Conservation (phyloP, 1,140 invertebrate genomes). For the Eupristina koningsbergeri region DNA sequence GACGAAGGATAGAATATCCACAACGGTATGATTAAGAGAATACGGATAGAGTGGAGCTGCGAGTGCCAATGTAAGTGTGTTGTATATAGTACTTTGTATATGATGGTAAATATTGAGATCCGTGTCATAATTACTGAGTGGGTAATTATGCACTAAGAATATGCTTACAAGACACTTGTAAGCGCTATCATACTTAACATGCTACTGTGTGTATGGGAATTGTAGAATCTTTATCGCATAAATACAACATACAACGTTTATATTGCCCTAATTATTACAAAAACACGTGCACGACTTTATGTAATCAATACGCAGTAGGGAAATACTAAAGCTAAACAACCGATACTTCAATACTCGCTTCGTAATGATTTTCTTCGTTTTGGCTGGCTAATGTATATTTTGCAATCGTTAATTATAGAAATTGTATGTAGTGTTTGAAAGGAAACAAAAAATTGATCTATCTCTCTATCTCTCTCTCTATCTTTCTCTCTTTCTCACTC, state of each 20-base stretch:
- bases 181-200: background rate
- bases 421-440: background rate
- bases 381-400: background rate
- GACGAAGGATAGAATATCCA: background rate
- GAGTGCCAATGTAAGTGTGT: no score
- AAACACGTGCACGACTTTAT: background rate
- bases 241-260: background rate
- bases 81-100: background rate
- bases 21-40: background rate
- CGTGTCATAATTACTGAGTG: background rate
- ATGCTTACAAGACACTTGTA: constrained; percentile 4
- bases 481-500: no score
- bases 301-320: background rate
- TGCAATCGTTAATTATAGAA: background rate
- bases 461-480: no score
- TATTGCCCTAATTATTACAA: background rate
- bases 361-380: background rate
- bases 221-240: background rate
- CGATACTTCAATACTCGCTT: background rate
- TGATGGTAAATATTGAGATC: constrained; percentile 4
- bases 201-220: background rate
- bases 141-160: background rate
- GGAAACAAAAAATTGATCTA: background rate
- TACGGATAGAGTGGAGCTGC: background rate
- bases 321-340: background rate